Base-by-base conservation (phyloP, 2,888 invertebrate species). In the Pycnomerus fuliginosus region DNA sequence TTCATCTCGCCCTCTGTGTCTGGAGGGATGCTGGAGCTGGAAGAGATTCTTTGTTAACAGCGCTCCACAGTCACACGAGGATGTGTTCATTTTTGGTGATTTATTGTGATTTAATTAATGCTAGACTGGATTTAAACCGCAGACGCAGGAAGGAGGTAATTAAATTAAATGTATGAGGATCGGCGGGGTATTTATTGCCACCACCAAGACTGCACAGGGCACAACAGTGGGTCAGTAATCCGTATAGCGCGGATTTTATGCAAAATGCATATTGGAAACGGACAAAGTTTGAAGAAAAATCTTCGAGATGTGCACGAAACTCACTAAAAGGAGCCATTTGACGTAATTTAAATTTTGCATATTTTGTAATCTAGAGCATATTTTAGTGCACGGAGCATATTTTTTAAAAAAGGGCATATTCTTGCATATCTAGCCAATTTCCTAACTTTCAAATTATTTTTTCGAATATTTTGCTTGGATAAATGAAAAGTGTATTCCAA, bases 1-100 rank as follows among this genome's bases (percentile, higher is more conserved):
- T 49, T 47, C 53, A 56, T 56, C 52, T 50, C 41, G 38, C 41
- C 29, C 17, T 20, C 16, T 28, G 24, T 22, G 34, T 35, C 41
- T 36, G 28, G 31, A 31, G 34, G n/a, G n/a, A 34, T 17, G 16
- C 24, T 32, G 39, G 8, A 35, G 29, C 24, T 23, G 35, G 35
- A 30, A 28, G 30, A 35, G 29, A 20, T 11, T 34, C 15, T 10
- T 10, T 41, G 33, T 33, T 34, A 34, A 34, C 20, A 28, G 35
- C 27, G 11, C 42, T 27, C 16, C 32, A 17, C 37, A 44, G 23
- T 38, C 8, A 27, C 28, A 14, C 32, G 37, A n/a, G 14, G 24
- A 35, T 15, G 38, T 33, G 17, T 43, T 43, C 25, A 31, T 38
- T 33, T 39, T 44, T 30, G 20, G 29, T 37, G 33, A 46, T 42